Conservation (phyloP, 1,140 invertebrate genomes). For the Heliothis subflexa region DNA sequence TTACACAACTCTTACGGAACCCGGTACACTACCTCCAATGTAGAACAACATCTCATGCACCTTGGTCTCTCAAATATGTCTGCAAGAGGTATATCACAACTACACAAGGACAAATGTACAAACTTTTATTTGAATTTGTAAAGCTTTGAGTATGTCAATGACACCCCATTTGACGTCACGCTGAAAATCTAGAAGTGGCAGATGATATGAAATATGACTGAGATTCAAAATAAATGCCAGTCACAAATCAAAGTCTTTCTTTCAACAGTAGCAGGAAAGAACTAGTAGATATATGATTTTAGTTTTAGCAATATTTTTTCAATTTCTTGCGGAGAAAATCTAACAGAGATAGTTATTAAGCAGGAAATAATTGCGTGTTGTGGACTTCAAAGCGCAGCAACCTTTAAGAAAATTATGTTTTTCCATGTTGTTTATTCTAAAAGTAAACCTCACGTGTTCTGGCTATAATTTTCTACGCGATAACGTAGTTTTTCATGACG, state of each 20-base stretch:
- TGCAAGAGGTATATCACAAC: no score
- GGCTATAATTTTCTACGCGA: neutral
- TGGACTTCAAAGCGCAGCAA: no score
- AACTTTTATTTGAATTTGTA: no score
- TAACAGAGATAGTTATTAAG: neutral
- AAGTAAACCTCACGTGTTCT: neutral
- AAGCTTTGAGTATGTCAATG: neutral
- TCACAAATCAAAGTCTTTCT: constrained; percentile 22
- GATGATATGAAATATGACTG: constrained; percentile 15
- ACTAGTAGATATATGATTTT: neutral
- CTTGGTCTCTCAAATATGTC: no score
- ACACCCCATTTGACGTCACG: constrained; percentile 19
- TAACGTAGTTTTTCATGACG: neutral
- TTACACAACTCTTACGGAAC: no score
- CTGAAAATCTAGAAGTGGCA: neutral
- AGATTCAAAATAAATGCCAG: neutral
- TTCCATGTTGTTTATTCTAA: no score
- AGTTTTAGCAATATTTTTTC: neutral
- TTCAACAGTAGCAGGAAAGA: neutral
- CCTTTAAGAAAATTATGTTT: no score
- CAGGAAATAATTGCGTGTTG: neutral
- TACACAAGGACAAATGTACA: no score
- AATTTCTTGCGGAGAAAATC: neutral
- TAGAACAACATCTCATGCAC: no score
- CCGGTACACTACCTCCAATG: no score